Base-by-base conservation (phyloP, 2,888 invertebrate genomes). In the Corbicula japonica region DNA sequence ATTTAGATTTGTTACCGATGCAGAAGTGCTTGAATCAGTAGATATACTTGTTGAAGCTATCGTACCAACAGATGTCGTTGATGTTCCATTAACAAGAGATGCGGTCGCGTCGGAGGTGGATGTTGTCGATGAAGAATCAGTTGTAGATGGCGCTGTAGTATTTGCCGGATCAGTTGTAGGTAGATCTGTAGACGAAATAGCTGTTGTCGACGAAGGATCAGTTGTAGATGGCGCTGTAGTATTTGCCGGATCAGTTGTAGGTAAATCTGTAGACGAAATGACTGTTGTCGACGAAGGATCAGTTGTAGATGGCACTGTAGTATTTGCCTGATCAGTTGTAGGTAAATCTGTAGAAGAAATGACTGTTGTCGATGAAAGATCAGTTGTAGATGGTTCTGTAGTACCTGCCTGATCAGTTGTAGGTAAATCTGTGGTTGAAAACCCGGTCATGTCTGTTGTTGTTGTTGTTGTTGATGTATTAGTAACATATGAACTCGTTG, bases 81-180 rank as follows among this genome's bases (percentile, higher is more conserved):
- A 44, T 8, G 46, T 52, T 4, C 35, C 35, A n/a, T n/a, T n/a
- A n/a, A n/a, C n/a, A n/a, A n/a, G n/a, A n/a, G n/a, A n/a, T n/a
- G n/a, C n/a, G n/a, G n/a, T n/a, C n/a, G n/a, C n/a, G n/a, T n/a
- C n/a, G n/a, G n/a, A n/a, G n/a, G n/a, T n/a, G n/a, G n/a, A n/a
- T n/a, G n/a, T n/a, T n/a, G n/a, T n/a, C n/a, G n/a, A n/a, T n/a
- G n/a, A n/a, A 1, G 68, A 0, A n/a, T 23, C 15, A 38, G 62
- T 41, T 44, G 52, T 50, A 41, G 38, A 46, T n/a, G 54, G 46
- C 12, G 56, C 62, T 62, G 62, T 46, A 21, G 62, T 56, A 50
- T 32, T 26, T n/a, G 26, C 26, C 18, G 69, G 28, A 10, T 41
- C 28, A 6, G 74, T 50, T 32, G 63, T 44, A 8, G 74, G n/a